These are phyloP conservation scores for Panthera leo DNA, from an alignment of 2,113 vertebrate species.

Conservation along the genomic window DNA sequence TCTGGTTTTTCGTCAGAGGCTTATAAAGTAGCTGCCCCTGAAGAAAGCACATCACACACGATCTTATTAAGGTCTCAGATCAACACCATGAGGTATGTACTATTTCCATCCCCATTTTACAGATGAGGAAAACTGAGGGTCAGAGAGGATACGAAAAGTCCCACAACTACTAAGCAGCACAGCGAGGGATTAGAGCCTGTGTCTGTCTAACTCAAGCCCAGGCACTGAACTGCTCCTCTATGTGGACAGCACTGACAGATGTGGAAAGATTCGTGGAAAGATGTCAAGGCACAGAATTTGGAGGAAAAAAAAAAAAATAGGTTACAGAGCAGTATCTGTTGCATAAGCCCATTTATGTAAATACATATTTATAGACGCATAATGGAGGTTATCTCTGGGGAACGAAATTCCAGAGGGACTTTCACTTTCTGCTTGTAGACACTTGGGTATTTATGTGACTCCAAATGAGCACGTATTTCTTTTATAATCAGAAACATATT, in stretches of 20 bases:
- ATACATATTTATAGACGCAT: slow-evolving; percentile 63
- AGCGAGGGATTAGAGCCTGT: background rate
- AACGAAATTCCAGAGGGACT: slow-evolving; percentile 57
- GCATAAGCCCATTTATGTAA: slow-evolving; percentile 72
- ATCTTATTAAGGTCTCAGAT: background rate
- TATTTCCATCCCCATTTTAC: background rate
- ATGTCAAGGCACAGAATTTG: background rate
- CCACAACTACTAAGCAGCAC: background rate
- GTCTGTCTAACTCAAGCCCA: background rate
- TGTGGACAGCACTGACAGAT: background rate
- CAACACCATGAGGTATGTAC: background rate
- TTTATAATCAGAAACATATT: slow-evolving; percentile 58
- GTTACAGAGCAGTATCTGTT: slow-evolving; percentile 37
- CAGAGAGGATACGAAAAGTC: background rate
- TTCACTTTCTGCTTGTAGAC: slow-evolving; percentile 34
- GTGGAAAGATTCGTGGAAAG: background rate
- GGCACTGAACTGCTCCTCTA: background rate
- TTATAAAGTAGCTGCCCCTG: background rate
- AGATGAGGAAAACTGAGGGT: slow-evolving; percentile 30
- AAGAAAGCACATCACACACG: background rate
- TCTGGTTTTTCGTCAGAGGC: background rate
- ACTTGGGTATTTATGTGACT: slow-evolving; percentile 59
- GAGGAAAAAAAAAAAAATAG: background rate
- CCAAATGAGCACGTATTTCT: slow-evolving; percentile 60
- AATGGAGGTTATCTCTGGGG: slow-evolving; percentile 59